phyloP scores from a whole-genome alignment of 2,113 vertebrate species.

The Porphyrio hochstetteri region DNA sequence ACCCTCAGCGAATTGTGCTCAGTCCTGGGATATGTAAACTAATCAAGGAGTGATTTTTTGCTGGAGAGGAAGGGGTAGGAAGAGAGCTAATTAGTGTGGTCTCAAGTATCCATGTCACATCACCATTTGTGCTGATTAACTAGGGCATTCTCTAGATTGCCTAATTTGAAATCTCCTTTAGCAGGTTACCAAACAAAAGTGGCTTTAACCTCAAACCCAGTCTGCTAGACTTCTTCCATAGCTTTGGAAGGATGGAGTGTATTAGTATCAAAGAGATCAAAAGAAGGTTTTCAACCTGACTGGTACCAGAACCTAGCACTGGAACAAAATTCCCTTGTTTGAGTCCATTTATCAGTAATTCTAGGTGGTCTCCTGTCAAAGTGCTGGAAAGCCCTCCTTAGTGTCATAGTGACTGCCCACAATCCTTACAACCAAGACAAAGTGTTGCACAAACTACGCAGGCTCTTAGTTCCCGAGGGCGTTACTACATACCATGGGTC shows the following conservation, averaged over 20 bases:
- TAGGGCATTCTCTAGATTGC: background rate
- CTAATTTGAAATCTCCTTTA: background rate
- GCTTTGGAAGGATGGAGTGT: background rate
- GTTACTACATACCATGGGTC: conserved; percentile 25
- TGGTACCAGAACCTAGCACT: background rate
- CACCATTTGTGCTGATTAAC: background rate
- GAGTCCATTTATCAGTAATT: conserved; percentile 22
- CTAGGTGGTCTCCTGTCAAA: conserved; percentile 50
- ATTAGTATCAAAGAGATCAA: background rate
- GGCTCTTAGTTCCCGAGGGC: conserved; percentile 5
- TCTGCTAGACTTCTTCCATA: background rate
- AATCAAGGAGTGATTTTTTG: background rate
- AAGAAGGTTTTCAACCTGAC: background rate
- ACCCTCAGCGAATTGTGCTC: background rate
- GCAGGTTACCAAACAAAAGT: background rate
- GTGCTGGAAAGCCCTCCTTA: conserved; percentile 6
- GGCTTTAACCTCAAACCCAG: background rate
- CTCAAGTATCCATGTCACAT: background rate
- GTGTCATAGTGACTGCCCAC: background rate
- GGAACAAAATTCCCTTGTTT: background rate
- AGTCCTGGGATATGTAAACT: background rate
- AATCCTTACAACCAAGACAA: conserved; percentile 40
- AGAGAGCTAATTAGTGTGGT: background rate
- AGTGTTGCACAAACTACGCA: conserved; percentile 28
- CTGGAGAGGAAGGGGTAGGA: background rate